These are phyloP conservation scores for Merodon equestris DNA, from an alignment of 2,888 invertebrate genomes.

Conservation along the genomic window DNA sequence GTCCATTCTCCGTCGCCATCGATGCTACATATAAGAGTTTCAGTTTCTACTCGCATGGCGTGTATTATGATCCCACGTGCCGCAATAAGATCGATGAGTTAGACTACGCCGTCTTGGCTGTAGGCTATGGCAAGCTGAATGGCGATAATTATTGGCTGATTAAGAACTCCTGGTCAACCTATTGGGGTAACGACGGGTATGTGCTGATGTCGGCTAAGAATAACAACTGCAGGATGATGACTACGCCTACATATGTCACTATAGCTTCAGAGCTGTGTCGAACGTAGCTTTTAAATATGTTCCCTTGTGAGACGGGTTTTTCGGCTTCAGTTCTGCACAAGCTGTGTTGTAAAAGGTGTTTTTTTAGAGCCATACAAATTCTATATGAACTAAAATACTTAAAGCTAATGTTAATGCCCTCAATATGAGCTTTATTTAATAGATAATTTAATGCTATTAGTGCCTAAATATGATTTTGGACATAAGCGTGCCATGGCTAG, in stretches of 20 bases:
- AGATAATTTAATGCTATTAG: no score
- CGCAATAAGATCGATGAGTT: constrained; percentile 88
- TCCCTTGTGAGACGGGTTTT: no score
- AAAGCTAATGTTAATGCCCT: no score
- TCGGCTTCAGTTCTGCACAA: no score
- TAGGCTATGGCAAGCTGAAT: constrained; percentile 90
- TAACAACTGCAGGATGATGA: constrained; percentile 96
- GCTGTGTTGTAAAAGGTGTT: no score
- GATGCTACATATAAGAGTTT: constrained; percentile 94
- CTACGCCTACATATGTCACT: constrained; percentile 90
- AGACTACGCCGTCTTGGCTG: constrained; percentile 96
- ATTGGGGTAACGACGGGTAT: constrained; percentile 98
- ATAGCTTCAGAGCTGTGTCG: constrained; percentile 77
- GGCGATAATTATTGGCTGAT: constrained; percentile 94
- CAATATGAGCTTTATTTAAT: no score
- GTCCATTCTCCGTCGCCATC: constrained; percentile 94
- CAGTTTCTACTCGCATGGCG: constrained; percentile 95
- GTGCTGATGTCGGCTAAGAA: constrained; percentile 92
- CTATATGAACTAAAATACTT: no score
- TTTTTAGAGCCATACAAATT: no score
- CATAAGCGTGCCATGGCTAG: no score
- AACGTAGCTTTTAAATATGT: neutral
- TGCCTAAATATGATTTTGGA: no score
- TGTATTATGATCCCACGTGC: constrained; percentile 93
- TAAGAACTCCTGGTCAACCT: constrained; percentile 98